phyloP scores from a whole-genome alignment of 2,888 invertebrate genomes.

The Teleiodes luculella region DNA sequence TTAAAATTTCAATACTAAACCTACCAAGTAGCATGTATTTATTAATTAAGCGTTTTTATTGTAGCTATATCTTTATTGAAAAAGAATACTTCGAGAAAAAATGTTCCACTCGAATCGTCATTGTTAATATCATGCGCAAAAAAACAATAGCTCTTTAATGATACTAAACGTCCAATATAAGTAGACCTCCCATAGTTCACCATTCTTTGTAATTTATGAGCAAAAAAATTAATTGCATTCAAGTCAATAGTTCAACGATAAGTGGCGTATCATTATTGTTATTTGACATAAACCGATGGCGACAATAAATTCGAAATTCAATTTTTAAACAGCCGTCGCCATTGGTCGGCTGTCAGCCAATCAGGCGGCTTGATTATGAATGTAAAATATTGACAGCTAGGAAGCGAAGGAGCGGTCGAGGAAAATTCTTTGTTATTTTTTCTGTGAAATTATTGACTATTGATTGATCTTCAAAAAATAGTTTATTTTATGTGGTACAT shows the following conservation, averaged over 20 bases:
- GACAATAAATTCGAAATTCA: conserved; percentile 49
- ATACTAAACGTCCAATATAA: conserved; percentile 23
- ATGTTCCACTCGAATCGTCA: conserved; percentile 15
- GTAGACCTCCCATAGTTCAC: conserved; percentile 26
- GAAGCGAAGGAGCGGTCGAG: conserved; percentile 44
- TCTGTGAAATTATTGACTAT: conserved; percentile 6
- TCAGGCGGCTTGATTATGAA: conserved; percentile 51
- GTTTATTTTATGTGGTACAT: too few relatives aligned
- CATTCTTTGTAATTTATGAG: conserved; percentile 16
- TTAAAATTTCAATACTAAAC: too few relatives aligned
- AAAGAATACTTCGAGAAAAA: too few relatives aligned
- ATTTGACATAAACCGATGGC: conserved; percentile 36
- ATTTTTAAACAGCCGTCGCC: conserved; percentile 29
- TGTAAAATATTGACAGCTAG: conserved; percentile 35
- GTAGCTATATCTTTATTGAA: too few relatives aligned
- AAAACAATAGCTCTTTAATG: conserved; percentile 25
- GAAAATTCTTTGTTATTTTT: conserved; percentile 22
- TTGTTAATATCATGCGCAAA: conserved; percentile 21
- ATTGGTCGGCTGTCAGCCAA: conserved; percentile 61
- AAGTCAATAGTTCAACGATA: conserved; percentile 30
- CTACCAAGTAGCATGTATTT: too few relatives aligned
- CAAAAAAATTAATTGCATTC: conserved; percentile 28
- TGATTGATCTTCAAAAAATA: too few relatives aligned
- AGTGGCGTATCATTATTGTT: conserved; percentile 30
- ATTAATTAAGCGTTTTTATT: too few relatives aligned